These are phyloP conservation scores for Cordylochernes scorpioides DNA, from an alignment of 2,888 invertebrate genomes.

Conservation along the genomic window DNA sequence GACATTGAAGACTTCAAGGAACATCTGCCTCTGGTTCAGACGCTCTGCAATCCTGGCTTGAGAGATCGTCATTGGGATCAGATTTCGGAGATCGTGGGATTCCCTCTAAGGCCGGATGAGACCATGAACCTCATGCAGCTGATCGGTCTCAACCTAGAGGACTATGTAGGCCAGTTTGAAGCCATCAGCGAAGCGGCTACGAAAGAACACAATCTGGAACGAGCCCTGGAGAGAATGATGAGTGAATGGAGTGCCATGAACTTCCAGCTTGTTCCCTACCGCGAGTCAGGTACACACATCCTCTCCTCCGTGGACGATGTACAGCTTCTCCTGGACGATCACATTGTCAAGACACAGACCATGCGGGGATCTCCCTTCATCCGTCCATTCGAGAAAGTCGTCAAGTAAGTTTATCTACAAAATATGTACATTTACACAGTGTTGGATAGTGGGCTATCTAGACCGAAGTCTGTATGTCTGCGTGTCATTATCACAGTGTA, in stretches of 20 bases:
- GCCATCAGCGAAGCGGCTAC: conserved; percentile 76
- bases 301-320: conserved; percentile 24
- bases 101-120: conserved; percentile 53
- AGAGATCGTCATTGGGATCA: conserved; percentile 61
- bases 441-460: too few relatives aligned
- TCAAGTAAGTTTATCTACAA: conserved; percentile 21
- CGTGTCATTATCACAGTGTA: too few relatives aligned
- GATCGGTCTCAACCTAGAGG: conserved; percentile 57
- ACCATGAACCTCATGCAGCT: conserved; percentile 56
- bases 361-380: conserved; percentile 87
- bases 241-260: conserved; percentile 47
- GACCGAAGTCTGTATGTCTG: too few relatives aligned
- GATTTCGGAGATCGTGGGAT: conserved; percentile 78
- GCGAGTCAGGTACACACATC: conserved; percentile 14
- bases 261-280: too few relatives aligned
- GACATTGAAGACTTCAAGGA: conserved; percentile 61
- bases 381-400: conserved; percentile 31
- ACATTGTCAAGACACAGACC: conserved; percentile 81
- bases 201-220: conserved; percentile 78
- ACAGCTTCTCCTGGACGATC: conserved; percentile 59
- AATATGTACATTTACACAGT: too few relatives aligned
- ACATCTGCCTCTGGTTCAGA: conserved; percentile 60
- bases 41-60: conserved; percentile 76
- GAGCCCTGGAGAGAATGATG: conserved; percentile 59
- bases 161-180: conserved; percentile 67